Percentiles rank a stretch among this genome's conserved stretches.
Evolutionary conservation across 2,113 vertebrate genomes (phyloP).

Genomic region (Anoplopoma fimbria): DNA sequence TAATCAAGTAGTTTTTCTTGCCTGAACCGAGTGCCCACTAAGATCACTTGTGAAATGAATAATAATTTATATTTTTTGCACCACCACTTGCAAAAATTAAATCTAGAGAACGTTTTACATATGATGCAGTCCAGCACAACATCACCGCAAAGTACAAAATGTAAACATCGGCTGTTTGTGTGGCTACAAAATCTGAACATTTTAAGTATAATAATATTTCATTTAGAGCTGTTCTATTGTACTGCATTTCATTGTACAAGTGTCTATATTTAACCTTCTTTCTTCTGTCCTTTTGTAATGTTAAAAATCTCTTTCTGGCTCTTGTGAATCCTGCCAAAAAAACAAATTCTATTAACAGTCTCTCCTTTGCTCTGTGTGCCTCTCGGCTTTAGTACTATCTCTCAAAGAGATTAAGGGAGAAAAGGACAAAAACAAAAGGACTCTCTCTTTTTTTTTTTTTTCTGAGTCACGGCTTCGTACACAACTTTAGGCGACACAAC

Average conservation of each 20-base stretch:
- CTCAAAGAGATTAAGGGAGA: neutral
- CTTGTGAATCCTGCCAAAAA: neutral
- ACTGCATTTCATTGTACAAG: neutral
- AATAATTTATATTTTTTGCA: too few species aligned
- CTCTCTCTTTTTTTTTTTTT: neutral
- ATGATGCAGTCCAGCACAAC: neutral
- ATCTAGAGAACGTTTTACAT: neutral
- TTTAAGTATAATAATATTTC: too few species aligned
- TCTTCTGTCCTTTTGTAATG: conserved; percentile 20
- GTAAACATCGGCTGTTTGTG: neutral
- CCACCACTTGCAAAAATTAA: neutral
- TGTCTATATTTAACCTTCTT: conserved; percentile 9
- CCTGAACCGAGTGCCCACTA: too few species aligned
- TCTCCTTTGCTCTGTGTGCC: neutral
- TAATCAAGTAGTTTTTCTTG: too few species aligned
- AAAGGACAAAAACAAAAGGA: conserved; percentile 23
- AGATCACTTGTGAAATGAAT: too few species aligned
- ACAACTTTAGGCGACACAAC: conserved; percentile 24
- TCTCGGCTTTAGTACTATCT: conserved; percentile 12
- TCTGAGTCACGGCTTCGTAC: conserved; percentile 7
- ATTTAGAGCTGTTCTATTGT: neutral
- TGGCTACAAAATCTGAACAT: neutral
- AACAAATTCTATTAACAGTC: conserved; percentile 24
- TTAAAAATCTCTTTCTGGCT: conserved; percentile 14
- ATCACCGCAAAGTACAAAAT: too few species aligned